Evolutionary conservation across 2,797 vertebrate species (phyloP), one percentile per base, ranked within the genome.

Genomic region (Catostomus latipinnis): DNA sequence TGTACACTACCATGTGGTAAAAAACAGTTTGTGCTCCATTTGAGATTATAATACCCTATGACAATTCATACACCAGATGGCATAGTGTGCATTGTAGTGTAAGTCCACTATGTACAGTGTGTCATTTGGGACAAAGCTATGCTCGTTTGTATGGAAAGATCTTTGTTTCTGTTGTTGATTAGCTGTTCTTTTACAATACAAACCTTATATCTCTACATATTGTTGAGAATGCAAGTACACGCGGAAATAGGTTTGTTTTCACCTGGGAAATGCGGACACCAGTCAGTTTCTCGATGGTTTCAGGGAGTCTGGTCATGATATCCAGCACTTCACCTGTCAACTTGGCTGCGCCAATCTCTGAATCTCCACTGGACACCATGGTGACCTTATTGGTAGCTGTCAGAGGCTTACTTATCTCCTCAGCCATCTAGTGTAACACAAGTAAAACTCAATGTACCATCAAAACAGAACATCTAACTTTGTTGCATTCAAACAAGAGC

Each of bases 241-340:
- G 60, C 2, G 50, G 13, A 65, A 34, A 34, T 34, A 34, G 2
- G 34, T 2, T 34, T 10, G 48, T 54, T 52, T 49, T 67, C 57
- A 97, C 96, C 96, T 96, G 96, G 73, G 93, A 93, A 88, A 97
- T 96, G 89, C 60, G 95, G 87, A 97, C 63, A 0, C 96, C 96
- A 0, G 96, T 97, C 85, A 97, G 93, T 74, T 93, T 96, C 89
- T 97, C 95, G 84, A 97, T 89, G 0, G 92, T 87, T 1, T 92
- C 93, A 0, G 96, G 96, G 45, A 97, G 91, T 78, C 85, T 93
- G 81, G 88, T 94, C 89, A 97, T 95, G 90, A 97, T 96, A 34
- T 97, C 94, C 81, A 97, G 89, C 8, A 97, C 94, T 87, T 97
- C 96, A 1, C 95, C 95, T 0, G 95, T 95, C 71, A 97, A 93